These are phyloP conservation scores for Danaus plexippus DNA, from an alignment of 1,140 invertebrate species.

Conservation along the genomic window DNA sequence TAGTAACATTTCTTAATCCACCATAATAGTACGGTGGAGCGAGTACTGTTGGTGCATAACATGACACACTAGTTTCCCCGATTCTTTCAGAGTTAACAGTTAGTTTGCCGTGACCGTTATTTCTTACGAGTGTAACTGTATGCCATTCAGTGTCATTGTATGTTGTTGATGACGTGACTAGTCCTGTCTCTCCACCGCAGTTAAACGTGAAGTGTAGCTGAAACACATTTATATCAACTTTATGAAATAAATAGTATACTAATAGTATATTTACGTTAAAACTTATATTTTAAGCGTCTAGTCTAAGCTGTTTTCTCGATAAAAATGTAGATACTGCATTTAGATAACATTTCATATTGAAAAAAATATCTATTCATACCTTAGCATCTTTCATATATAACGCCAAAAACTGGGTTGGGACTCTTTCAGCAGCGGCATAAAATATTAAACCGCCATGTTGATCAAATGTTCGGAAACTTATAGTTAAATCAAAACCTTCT, in stretches of 20 bases:
- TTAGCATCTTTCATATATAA: slow-evolving; percentile 86
- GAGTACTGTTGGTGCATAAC: slow-evolving; percentile 74
- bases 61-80: slow-evolving; percentile 71
- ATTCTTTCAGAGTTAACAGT: slow-evolving; percentile 77
- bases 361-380: slow-evolving; percentile 62
- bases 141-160: slow-evolving; percentile 94
- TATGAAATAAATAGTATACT: no score
- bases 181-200: slow-evolving; percentile 79
- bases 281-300: no score
- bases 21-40: slow-evolving; percentile 86
- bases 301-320: no score
- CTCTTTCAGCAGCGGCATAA: slow-evolving; percentile 78
- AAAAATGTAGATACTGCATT: no score
- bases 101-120: slow-evolving; percentile 75
- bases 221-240: neutral
- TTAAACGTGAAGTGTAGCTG: slow-evolving; percentile 54
- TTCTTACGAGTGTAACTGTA: slow-evolving; percentile 75
- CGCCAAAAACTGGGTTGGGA: slow-evolving; percentile 83
- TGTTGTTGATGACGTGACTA: slow-evolving; percentile 70
- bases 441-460: slow-evolving; percentile 87
- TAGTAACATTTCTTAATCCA: slow-evolving; percentile 67
- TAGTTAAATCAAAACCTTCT: slow-evolving; percentile 80
- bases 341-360: no score
- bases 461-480: slow-evolving; percentile 86
- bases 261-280: no score